phyloP scores from a whole-genome alignment of 2,888 invertebrate genomes.

The Drosophila falleni region DNA sequence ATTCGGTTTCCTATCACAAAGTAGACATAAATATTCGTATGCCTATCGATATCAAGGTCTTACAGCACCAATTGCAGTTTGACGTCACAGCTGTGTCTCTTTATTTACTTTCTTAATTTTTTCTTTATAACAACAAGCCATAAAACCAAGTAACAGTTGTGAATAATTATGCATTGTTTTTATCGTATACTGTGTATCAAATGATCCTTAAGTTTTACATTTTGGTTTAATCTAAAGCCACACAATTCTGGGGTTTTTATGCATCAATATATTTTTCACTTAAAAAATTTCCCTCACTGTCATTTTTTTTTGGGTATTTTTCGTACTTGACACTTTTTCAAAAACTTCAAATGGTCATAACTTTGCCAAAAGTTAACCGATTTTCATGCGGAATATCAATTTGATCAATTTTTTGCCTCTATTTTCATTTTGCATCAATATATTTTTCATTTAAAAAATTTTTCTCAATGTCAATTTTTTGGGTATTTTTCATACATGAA shows the following conservation, averaged over 20 bases:
- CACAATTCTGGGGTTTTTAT: slow-evolving; percentile 8
- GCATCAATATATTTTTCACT: too few relatives aligned
- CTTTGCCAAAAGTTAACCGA: too few relatives aligned
- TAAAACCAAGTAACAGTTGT: slow-evolving; percentile 17
- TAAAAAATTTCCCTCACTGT: too few relatives aligned
- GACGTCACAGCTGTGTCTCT: slow-evolving; percentile 43
- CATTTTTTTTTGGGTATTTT: too few relatives aligned
- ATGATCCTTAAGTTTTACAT: background rate
- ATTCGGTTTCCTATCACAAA: slow-evolving; percentile 17
- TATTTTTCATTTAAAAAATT: too few relatives aligned
- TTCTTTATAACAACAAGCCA: slow-evolving; percentile 4
- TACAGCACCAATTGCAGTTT: slow-evolving; percentile 40
- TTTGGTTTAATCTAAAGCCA: slow-evolving; percentile 34
- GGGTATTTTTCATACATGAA: too few relatives aligned
- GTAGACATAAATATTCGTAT: slow-evolving; percentile 12
- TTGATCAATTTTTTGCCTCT: too few relatives aligned
- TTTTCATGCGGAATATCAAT: too few relatives aligned
- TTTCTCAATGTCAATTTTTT: too few relatives aligned
- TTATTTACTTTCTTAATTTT: background rate
- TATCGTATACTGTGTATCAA: background rate
- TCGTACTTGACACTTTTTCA: too few relatives aligned
- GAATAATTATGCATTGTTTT: slow-evolving; percentile 36
- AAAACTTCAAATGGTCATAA: too few relatives aligned
- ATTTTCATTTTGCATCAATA: too few relatives aligned
- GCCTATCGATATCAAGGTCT: slow-evolving; percentile 26